These are phyloP conservation scores for Myiozetetes cayanensis DNA, from an alignment of 2,113 vertebrate species.

Conservation along the genomic window DNA sequence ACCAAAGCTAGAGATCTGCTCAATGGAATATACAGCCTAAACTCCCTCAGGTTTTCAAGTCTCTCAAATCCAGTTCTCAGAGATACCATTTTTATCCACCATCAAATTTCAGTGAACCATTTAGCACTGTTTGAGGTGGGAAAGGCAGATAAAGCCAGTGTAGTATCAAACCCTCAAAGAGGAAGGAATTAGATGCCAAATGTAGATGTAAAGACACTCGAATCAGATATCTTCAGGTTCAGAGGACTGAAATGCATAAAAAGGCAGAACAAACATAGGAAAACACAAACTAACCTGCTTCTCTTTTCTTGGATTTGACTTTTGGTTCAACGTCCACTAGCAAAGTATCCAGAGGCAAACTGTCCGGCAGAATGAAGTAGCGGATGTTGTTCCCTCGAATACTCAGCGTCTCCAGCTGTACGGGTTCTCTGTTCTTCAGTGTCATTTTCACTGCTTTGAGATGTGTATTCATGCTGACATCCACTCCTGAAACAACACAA, in stretches of 20 bases:
- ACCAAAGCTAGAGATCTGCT: neutral
- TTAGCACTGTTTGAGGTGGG: neutral
- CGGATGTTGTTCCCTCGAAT: slow-evolving; percentile 98
- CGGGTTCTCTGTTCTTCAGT: slow-evolving; percentile 95
- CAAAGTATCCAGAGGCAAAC: slow-evolving; percentile 95
- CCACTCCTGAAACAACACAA: slow-evolving; percentile 79
- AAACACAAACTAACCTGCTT: slow-evolving; percentile 85
- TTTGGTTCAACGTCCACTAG: slow-evolving; percentile 98
- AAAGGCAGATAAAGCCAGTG: neutral
- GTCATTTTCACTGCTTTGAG: slow-evolving; percentile 99
- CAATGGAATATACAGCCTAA: neutral
- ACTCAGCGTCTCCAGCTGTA: slow-evolving; percentile 93
- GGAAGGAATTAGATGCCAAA: neutral
- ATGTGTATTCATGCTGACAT: slow-evolving; percentile 99
- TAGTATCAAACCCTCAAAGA: neutral
- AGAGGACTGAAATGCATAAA: neutral
- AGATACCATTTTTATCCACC: neutral
- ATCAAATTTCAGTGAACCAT: neutral
- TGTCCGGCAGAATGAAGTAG: slow-evolving; percentile 97
- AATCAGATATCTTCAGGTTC: neutral
- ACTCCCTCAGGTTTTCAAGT: neutral
- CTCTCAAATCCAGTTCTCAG: neutral
- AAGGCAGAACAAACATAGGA: neutral
- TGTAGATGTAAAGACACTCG: neutral
- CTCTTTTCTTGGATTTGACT: slow-evolving; percentile 98